Base-by-base conservation (phyloP, 2,888 invertebrate species). In the Smittia aterrima region DNA sequence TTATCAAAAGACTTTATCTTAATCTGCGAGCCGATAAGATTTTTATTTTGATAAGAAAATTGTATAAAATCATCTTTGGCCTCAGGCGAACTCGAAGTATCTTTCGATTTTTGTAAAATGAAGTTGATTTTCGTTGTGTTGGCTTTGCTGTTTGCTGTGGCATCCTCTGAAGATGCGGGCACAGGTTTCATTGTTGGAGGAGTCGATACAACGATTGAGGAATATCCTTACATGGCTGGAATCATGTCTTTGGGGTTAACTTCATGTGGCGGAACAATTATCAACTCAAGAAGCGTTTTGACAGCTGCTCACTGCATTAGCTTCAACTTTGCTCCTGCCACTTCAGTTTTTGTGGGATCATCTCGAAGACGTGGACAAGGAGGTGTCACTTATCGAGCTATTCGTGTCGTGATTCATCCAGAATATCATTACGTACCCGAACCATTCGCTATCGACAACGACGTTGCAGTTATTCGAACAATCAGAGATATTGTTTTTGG, bases 211-310 rank as follows among this genome's bases (percentile, higher is more conserved):
- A 38, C 66, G 1, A 40, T 66, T 22, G 20, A 38, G n/a, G 66
- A 66, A 13, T 40, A 66, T 20, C 66, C 66, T 16, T 66, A 66
- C 18, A 66, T 66, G 66, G 66, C 66, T 66, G 66, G 66, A 16
- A 66, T 66, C 1, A 13, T 32, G 6, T 1, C 1, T 18, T 20
- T 18, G 13, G 32, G 22, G 13, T 13, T 40, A n/a, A 22, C 66
- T 13, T 66, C 40, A 20, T 66, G 66, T 40, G 66, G 66, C 9
- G 38, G 38, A 1, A 18, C 66, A 11, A 66, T 66, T 1, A 66
- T 66, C 38, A 66, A 32, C 3, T 20, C 38, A 1, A 16, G 66
- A 40, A 66, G 40, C 13, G 66, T 66, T 0, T 18, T 66, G 9
- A 66, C 66, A 4, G 66, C 66, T 20, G 66, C 66, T n/a, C 66